Base-by-base conservation (phyloP, 2,797 vertebrate species). In the Anniella stebbinsi region DNA sequence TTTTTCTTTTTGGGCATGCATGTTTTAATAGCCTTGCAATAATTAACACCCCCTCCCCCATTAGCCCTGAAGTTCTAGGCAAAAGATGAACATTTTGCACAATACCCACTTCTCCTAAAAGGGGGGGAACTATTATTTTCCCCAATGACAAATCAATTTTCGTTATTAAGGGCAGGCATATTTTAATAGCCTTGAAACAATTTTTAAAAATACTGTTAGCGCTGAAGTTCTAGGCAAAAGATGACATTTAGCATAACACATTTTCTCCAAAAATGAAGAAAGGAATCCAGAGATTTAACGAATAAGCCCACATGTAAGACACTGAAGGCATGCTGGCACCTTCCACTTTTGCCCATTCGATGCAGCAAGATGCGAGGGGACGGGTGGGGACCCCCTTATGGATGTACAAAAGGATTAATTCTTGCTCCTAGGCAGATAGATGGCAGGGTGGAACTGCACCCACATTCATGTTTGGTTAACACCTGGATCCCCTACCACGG, bases 21-120 rank as follows among this genome's bases (percentile, higher is more conserved):
- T 48, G 28, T 82, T 76, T 75, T 73, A 84, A 86, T 28, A 81
- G 73, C 48, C n/a, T 66, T 84, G 87, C 67, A 78, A 57, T 66
- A 41, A 41, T 28, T 73, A 72, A 11, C 30, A 70, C 9, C 51
- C 51, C 3, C 9, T 11, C 51, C 51, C 51, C 82, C 41, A 23
- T 57, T 2, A 1, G 1, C 0, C 57, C 41, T 1, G 17, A 0
- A 11, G 0, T 3, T 82, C 70, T 86, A 25, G 73, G 89, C 77
- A 48, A 92, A 88, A 28, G 8, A 2, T 86, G 54, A 2, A 87
- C 76, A 45, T 84, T 69, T 83, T 69, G 51, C 60, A 75, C 80
- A 87, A 84, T 45, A 45, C 38, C 41, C 23, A 69, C 28, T 73
- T 80, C 45, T 73, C 0, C 67, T 51, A 1, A 28, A 60, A 89